These are phyloP conservation scores for Dasypolia templi DNA, from an alignment of 2,888 invertebrate species.

Conservation along the genomic window DNA sequence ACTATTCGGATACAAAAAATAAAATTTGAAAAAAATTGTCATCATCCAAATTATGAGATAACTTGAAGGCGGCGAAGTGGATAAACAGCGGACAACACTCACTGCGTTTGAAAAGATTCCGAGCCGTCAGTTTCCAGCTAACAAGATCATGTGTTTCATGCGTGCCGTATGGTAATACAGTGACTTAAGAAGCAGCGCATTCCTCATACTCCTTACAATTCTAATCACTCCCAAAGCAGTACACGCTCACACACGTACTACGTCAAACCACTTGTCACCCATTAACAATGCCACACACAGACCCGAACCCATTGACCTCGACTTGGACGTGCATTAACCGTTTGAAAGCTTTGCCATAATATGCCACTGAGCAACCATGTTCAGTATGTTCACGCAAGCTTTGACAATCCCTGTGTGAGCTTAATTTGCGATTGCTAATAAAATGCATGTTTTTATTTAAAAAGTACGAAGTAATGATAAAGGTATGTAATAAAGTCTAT, in stretches of 20 bases:
- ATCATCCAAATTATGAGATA: too few species aligned
- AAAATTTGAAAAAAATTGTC: too few species aligned
- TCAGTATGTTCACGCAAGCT: not conserved
- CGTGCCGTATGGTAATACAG: not conserved
- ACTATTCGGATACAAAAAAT: too few species aligned
- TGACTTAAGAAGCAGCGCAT: conserved; percentile 6
- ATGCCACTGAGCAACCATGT: conserved; percentile 24
- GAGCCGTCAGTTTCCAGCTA: not conserved
- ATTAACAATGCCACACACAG: conserved; percentile 53
- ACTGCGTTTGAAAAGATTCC: not conserved
- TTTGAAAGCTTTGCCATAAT: conserved; percentile 41
- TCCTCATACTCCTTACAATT: conserved; percentile 31
- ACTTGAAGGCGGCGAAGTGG: too few species aligned
- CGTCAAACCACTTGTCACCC: conserved; percentile 42
- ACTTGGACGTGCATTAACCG: conserved; percentile 29
- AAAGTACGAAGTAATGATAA: not conserved
- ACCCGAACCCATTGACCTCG: conserved; percentile 61
- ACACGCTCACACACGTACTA: conserved; percentile 14
- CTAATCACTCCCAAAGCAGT: conserved; percentile 19
- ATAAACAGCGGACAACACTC: not conserved
- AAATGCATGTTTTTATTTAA: not conserved
- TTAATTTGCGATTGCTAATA: not conserved
- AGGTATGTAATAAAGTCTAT: not conserved
- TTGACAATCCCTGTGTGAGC: not conserved
- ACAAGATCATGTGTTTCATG: not conserved